Evolutionary conservation across 37 sponge, comb jelly and placozoan species (phyloP).

Genomic region (Chondrilla cf. caribensis): DNA sequence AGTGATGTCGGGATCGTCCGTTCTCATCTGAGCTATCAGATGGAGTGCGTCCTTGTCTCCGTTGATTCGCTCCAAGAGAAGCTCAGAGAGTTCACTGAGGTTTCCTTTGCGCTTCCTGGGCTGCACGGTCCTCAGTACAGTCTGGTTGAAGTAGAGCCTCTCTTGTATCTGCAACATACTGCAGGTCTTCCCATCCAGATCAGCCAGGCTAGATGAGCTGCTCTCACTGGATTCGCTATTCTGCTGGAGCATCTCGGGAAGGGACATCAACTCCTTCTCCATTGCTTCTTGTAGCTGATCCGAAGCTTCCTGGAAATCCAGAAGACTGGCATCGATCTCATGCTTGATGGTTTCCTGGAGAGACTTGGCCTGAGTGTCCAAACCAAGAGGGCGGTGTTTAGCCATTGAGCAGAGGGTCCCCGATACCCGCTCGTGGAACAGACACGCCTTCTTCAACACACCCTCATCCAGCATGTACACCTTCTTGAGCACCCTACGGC

Average conservation of each 20-base stretch:
- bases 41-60: slow-evolving; percentile 68
- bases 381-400: slow-evolving; percentile 50
- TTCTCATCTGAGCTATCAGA: slow-evolving; percentile 39
- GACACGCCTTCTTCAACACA: slow-evolving; percentile 42
- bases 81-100: slow-evolving; percentile 36
- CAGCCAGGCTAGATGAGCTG: not conserved
- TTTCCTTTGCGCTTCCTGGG: slow-evolving; percentile 53
- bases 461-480: slow-evolving; percentile 74
- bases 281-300: slow-evolving; percentile 31
- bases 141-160: slow-evolving; percentile 65
- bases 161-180: slow-evolving; percentile 68
- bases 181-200: not conserved
- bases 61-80: slow-evolving; percentile 46
- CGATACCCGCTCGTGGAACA: slow-evolving; percentile 37
- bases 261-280: slow-evolving; percentile 10
- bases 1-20: slow-evolving; percentile 8
- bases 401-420: slow-evolving; percentile 44
- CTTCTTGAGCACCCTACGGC: slow-evolving; percentile 54
- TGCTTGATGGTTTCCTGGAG: slow-evolving; percentile 47
- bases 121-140: slow-evolving; percentile 38
- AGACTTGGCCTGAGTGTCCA: slow-evolving; percentile 31
- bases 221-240: not conserved
- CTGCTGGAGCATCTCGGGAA: slow-evolving; percentile 8
- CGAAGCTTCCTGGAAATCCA: slow-evolving; percentile 48
- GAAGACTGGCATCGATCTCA: slow-evolving; percentile 53